Conservation (phyloP, 2,797 vertebrate species). For the Onychomys arenicola region DNA sequence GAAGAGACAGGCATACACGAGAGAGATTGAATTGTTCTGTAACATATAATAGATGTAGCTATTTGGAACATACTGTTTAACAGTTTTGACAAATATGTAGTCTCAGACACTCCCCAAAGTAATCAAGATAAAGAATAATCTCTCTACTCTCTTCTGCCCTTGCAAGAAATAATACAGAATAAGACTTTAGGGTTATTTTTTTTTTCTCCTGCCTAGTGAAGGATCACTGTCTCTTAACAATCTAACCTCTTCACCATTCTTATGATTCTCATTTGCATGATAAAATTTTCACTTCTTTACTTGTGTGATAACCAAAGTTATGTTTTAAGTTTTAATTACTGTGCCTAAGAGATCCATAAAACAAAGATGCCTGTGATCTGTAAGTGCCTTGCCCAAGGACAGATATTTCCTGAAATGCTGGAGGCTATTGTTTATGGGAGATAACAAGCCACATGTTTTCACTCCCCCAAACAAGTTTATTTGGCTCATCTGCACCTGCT, state of each 20-base stretch:
- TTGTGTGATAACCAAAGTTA: background rate
- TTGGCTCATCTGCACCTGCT: background rate
- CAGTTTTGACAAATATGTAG: background rate
- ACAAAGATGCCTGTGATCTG: background rate
- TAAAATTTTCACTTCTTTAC: background rate
- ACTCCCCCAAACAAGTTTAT: background rate
- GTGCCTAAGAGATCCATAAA: background rate
- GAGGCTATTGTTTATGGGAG: background rate
- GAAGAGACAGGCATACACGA: background rate
- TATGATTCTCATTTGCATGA: background rate
- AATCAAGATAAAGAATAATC: background rate
- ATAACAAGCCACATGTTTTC: background rate
- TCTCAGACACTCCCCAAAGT: background rate
- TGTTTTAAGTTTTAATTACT: background rate
- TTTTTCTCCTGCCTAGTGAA: background rate
- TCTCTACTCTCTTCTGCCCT: background rate
- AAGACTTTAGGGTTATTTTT: background rate
- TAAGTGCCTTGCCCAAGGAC: background rate
- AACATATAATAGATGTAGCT: background rate
- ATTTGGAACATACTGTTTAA: background rate
- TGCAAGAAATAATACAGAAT: background rate
- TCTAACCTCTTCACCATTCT: background rate
- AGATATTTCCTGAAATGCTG: background rate
- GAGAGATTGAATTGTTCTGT: background rate
- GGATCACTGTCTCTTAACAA: background rate